A percentile compares a stretch with the other conserved stretches of the same genome.
phyloP scores from a whole-genome alignment of 2,113 vertebrate genomes.

The Hyaena hyaena region DNA sequence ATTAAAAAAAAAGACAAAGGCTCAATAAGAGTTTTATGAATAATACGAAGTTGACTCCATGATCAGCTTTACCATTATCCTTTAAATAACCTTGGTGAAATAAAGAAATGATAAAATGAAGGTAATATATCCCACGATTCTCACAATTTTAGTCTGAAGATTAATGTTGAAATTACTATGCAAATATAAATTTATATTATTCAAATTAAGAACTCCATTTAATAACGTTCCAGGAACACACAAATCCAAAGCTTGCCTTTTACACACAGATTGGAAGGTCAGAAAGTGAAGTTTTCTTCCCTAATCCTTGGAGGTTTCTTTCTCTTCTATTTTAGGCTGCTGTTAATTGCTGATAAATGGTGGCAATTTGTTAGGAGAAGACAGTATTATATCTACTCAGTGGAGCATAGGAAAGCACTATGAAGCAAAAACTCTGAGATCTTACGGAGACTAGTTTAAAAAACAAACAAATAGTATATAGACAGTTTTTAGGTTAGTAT shows the following conservation, averaged over 20 bases:
- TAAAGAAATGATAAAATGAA: constrained; percentile 36
- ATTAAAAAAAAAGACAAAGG: not conserved
- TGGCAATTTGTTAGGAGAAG: constrained; percentile 69
- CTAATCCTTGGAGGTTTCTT: constrained; percentile 51
- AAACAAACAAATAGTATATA: not conserved
- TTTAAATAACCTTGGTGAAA: constrained; percentile 47
- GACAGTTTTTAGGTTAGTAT: not conserved
- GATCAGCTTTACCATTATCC: not conserved
- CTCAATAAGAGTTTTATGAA: not conserved
- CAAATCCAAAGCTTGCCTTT: constrained; percentile 45
- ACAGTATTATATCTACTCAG: constrained; percentile 54
- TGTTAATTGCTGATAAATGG: constrained; percentile 74
- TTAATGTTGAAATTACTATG: constrained; percentile 34
- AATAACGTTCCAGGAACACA: constrained; percentile 2
- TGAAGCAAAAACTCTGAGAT: constrained; percentile 30
- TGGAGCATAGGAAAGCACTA: constrained; percentile 38
- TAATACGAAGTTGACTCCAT: not conserved
- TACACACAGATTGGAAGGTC: constrained; percentile 51
- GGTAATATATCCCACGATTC: not conserved
- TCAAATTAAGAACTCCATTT: constrained; percentile 46
- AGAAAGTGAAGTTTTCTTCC: constrained; percentile 50
- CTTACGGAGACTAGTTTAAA: not conserved
- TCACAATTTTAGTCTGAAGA: constrained; percentile 49
- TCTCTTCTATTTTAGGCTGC: constrained; percentile 58
- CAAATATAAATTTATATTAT: constrained; percentile 18